A percentile compares a stretch with the other conserved stretches of the same genome.
phyloP scores from a whole-genome alignment of 2,113 vertebrate species.

The Micronycteris hirsuta region DNA sequence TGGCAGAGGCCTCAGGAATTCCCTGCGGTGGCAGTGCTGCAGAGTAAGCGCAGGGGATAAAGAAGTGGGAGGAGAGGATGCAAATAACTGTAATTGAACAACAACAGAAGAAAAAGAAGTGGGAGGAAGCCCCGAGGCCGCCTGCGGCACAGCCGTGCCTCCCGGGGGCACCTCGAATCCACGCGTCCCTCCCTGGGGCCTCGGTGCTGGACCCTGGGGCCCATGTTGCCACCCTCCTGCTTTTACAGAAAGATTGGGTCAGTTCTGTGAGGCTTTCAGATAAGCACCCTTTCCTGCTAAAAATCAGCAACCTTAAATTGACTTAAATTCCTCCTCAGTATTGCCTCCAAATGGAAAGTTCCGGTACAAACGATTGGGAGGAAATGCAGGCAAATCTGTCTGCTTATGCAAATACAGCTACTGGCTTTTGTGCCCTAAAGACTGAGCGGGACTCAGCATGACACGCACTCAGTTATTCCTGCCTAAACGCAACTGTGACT shows the following conservation, averaged over 20 bases:
- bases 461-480: slow-evolving; percentile 73
- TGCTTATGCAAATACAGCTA: slow-evolving; percentile 75
- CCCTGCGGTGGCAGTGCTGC: not conserved
- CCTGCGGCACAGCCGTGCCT: not conserved
- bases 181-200: too few relatives aligned
- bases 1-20: not conserved
- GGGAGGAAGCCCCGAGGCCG: not conserved
- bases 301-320: slow-evolving; percentile 66
- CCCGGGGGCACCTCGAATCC: not conserved
- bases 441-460: slow-evolving; percentile 68
- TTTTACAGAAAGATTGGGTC: not conserved
- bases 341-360: slow-evolving; percentile 72
- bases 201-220: not conserved
- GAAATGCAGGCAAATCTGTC: slow-evolving; percentile 64
- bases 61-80: not conserved
- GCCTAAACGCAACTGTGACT: slow-evolving; percentile 74
- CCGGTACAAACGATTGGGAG: slow-evolving; percentile 65
- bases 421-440: slow-evolving; percentile 71
- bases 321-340: slow-evolving; percentile 69
- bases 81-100: too few relatives aligned
- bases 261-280: not conserved
- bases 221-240: rapidly evolving
- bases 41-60: not conserved
- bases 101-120: not conserved
- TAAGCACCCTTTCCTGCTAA: slow-evolving; percentile 53